Evolutionary conservation across 2,113 vertebrate species (phyloP), one percentile per base, ranked within the genome.

Genomic region (Drymodes brunneopygia): DNA sequence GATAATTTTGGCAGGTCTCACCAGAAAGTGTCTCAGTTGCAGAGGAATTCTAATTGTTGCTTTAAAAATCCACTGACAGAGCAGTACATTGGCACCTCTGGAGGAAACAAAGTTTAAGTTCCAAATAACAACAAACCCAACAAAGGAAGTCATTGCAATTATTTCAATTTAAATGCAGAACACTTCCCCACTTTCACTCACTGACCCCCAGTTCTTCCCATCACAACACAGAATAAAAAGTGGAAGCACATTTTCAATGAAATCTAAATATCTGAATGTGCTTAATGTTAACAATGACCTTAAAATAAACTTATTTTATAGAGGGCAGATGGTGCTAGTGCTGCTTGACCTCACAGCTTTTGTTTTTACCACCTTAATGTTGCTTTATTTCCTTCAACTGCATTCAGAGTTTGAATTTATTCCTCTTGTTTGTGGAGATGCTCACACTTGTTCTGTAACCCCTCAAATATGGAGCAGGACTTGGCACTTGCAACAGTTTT

Each of bases 381-480:
- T 38, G 12, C 47, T 54, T 71, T n/a, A 11, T 53, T 71, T 48
- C 53, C 5, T 69, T 61, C 42, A 36, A 10, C 79, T 77, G n/a
- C 58, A 18, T 27, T 45, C n/a, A 11, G 20, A 6, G 17, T 4
- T 7, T 25, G 40, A n/a, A 40, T 54, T n/a, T 6, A n/a, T 38
- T 25, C 13, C 69, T 29, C 40, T 44, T 58, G 2, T 40, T 57
- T 31, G 17, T 18, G n/a, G 50, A 65, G 71, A 36, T 31, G 48
- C 54, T 78, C 65, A 21, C 44, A 0, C 36, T 27, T 9, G 25
- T 12, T 40, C 50, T 61, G 2, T 7, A 10, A 73, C 70, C 16
- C n/a, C 38, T 53, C 31, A 31, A 33, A 14, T 2, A 23, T 0
- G 2, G 44, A 2, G 10, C 24, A 28, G 3, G 8, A 48, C 23